These are phyloP conservation scores for Scaptomyza parva DNA, from an alignment of 2,888 invertebrate species.

Conservation along the genomic window DNA sequence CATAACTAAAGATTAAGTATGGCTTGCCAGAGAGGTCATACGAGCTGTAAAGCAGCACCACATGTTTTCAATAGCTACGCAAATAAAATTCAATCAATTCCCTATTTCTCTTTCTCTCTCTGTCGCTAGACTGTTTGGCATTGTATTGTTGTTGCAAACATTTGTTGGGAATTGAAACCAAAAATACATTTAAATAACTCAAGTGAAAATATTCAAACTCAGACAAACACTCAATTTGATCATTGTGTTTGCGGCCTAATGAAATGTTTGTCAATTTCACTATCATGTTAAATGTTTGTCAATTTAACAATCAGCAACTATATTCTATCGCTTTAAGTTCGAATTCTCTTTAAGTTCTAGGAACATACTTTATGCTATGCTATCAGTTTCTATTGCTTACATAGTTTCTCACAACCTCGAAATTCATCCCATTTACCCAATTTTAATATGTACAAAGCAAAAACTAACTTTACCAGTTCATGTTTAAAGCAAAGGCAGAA, in stretches of 20 bases:
- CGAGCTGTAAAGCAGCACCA: slow-evolving; percentile 11
- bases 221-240: background rate
- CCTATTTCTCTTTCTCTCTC: background rate
- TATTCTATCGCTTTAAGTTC: slow-evolving; percentile 2
- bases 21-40: background rate
- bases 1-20: slow-evolving; percentile 27
- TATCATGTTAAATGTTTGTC: no score
- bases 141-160: slow-evolving; percentile 10
- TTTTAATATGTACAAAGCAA: background rate
- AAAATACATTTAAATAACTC: slow-evolving; percentile 62
- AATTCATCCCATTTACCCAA: background rate
- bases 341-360: background rate
- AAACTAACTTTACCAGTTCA: background rate
- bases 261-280: slow-evolving; percentile 32
- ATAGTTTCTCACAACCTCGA: background rate
- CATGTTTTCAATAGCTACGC: slow-evolving; percentile 9
- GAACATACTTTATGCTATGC: slow-evolving; percentile 7
- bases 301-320: background rate
- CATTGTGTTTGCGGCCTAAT: slow-evolving; percentile 6
- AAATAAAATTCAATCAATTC: slow-evolving; percentile 41
- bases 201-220: slow-evolving; percentile 30
- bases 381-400: background rate
- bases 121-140: slow-evolving; percentile 4
- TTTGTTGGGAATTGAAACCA: slow-evolving; percentile 27
- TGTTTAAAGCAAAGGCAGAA: slow-evolving; percentile 21